Evolutionary conservation across 2,888 invertebrate species (phyloP), one percentile per base, ranked within the genome.

Genomic region (Amphimallon solstitiale): DNA sequence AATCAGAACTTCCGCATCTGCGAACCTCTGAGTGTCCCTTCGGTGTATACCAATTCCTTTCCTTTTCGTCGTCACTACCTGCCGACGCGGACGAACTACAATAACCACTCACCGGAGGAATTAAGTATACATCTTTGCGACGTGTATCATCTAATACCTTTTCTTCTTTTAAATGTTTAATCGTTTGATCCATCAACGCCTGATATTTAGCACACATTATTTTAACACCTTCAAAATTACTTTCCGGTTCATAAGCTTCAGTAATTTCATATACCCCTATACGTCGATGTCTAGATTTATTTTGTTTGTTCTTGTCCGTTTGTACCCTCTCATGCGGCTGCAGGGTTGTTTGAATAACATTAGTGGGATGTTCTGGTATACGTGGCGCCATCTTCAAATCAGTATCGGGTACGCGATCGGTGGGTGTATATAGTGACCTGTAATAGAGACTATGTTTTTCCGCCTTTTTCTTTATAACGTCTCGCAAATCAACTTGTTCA

Each of bases 1-100:
- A 85, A 75, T 86, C 86, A 1, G 84, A 83, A 74, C 85, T 85
- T 60, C 81, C 84, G 74, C 85, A 84, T 71, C 84, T 79, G 51
- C 80, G 78, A 52, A 84, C 82, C 51, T 74, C 70, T n/a, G 67
- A 66, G 48, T 75, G 72, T 45, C 69, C 48, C 37, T 59, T 45
- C 14, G 60, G 38, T 2, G 37, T 63, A 7, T 48, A 68, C 72
- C 72, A 74, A 54, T 21, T 71, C 63, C 72, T 76, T 12, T 78
- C 80, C 5, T 73, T 14, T 67, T 81, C 81, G 56, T 82, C 81
- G 61, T 81, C 81, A 66, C 81, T 81, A 15, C 76, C 77, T 1
- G 77, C 80, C 3, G 80, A 80, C 15, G 78, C 76, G 2, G 77
- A 73, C 6, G 79, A 79, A 71, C 80, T 81, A 60, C 78, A 80